A percentile compares a stretch with the other conserved stretches of the same genome.
Conservation (phyloP, 2,888 invertebrate species). For the Scaptomyza caliginosa region DNA sequence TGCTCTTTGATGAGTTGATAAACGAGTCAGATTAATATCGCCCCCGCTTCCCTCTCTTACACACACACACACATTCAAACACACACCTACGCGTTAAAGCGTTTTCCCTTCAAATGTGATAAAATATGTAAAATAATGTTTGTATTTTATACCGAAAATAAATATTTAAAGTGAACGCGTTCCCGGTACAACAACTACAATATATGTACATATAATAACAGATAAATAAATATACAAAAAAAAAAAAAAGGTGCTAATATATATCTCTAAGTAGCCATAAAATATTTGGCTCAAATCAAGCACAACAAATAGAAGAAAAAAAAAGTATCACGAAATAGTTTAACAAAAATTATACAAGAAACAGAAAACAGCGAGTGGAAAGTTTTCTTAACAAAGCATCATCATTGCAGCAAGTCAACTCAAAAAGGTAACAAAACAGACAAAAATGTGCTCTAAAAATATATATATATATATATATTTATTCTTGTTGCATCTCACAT, state of each 20-base stretch:
- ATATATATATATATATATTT: slow-evolving; percentile 50
- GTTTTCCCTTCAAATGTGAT: slow-evolving; percentile 30
- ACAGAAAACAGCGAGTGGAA: slow-evolving; percentile 40
- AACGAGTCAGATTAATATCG: slow-evolving; percentile 47
- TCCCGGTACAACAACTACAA: slow-evolving; percentile 29
- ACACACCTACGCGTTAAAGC: neutral
- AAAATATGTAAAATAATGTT: slow-evolving; percentile 14
- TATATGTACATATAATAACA: slow-evolving; percentile 13
- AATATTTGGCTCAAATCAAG: slow-evolving; percentile 38
- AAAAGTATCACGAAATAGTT: slow-evolving; percentile 9
- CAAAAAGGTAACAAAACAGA: slow-evolving; percentile 33
- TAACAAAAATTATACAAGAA: slow-evolving; percentile 5
- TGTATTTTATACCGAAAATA: slow-evolving; percentile 34
- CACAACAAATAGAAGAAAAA: slow-evolving; percentile 14
- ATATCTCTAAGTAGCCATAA: slow-evolving; percentile 46
- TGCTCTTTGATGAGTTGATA: slow-evolving; percentile 72
- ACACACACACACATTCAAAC: neutral
- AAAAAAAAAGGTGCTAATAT: slow-evolving; percentile 65
- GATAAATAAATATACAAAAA: slow-evolving; percentile 15
- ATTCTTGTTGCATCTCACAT: slow-evolving; percentile 68
- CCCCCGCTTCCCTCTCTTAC: neutral
- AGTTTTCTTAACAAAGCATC: slow-evolving; percentile 37
- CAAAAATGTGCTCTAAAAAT: slow-evolving; percentile 34
- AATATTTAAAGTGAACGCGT: slow-evolving; percentile 54
- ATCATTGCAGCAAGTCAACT: slow-evolving; percentile 6